Base-by-base conservation (phyloP, 2,797 vertebrate species). In the Mico argentatus region DNA sequence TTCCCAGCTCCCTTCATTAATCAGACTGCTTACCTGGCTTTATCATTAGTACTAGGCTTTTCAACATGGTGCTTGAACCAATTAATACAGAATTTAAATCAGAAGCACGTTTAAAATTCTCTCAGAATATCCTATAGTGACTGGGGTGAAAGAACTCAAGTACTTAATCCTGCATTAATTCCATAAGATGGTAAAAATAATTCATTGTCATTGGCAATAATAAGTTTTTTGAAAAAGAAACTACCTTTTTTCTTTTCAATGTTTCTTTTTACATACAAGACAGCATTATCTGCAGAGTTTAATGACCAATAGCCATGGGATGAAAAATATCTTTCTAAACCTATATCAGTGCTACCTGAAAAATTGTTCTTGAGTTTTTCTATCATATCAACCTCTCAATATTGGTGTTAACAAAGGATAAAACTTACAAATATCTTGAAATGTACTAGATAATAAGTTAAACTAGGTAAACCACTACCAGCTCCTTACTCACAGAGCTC, bases 1-100 rank as follows among this genome's bases (percentile, higher is more conserved):
- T 97, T 94, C 50, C 80, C 96, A 84, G 83, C 64, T 97, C 79
- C 76, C 97, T 93, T 92, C 97, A 98, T 98, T 98, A 98, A 98
- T 99, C 95, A 97, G 96, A 57, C 92, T 73, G 96, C 97, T 97
- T 97, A 98, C 97, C 96, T 97, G 84, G 17, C 41, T 98, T 98
- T 98, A 94, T 98, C 97, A 95, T 94, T 92, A 96, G 80, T 46
- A 96, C 88, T 96, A 97, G 90, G 92, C 83, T 84, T 95, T 98
- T 97, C 94, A 94, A 95, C 84, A 96, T 91, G 76, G 94, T 93
- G 81, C 87, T 90, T 97, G 75, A 98, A 96, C 79, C 97, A 96
- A 98, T 98, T 97, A 97, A 98, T 92, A 94, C 14, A 39, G 76
- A 91, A 91, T 93, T 93, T 97, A 95, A 96, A 94, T 0, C 0